phyloP scores from a whole-genome alignment of 30 jellyfish, hydroid and myxozoan species.

The Calvadosia cruxmelitensis region DNA sequence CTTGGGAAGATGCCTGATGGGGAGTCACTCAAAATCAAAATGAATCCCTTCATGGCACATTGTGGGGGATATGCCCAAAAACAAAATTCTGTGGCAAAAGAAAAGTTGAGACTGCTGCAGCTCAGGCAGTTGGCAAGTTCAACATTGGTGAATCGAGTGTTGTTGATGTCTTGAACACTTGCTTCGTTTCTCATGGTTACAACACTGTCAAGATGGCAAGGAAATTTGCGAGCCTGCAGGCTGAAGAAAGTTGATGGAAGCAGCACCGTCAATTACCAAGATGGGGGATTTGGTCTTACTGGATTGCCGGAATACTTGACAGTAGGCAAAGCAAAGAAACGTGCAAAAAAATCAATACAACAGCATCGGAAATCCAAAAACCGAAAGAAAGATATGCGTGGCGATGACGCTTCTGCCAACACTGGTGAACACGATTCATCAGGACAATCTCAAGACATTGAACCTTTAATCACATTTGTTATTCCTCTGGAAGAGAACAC shows the following conservation, averaged over 20 bases:
- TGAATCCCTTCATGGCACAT: slow-evolving; percentile 6
- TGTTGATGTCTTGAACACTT: background rate
- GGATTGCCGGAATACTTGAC: background rate
- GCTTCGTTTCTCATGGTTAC: background rate
- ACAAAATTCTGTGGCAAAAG: slow-evolving; percentile 11
- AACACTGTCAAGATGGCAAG: background rate
- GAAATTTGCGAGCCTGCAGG: background rate
- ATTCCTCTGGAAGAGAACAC: background rate
- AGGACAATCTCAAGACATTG: background rate
- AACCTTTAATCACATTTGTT: background rate
- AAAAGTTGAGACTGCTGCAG: slow-evolving; percentile 5
- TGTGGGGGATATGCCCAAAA: slow-evolving; percentile 16
- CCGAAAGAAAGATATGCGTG: no score
- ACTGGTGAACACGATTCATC: background rate
- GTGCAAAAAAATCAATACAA: no score
- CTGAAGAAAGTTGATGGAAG: background rate
- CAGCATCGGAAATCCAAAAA: no score
- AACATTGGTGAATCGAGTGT: slow-evolving; percentile 3
- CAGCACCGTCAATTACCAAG: background rate
- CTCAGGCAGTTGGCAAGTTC: slow-evolving; percentile 5
- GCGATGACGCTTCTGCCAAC: no score
- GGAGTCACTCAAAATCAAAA: slow-evolving; percentile 29
- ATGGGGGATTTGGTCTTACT: background rate
- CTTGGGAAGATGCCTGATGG: slow-evolving; percentile 10
- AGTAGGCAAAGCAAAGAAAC: background rate